Percentiles rank a stretch among this genome's conserved stretches.
Conservation (phyloP, 2,113 vertebrate genomes). For the Cromileptes altivelis region DNA sequence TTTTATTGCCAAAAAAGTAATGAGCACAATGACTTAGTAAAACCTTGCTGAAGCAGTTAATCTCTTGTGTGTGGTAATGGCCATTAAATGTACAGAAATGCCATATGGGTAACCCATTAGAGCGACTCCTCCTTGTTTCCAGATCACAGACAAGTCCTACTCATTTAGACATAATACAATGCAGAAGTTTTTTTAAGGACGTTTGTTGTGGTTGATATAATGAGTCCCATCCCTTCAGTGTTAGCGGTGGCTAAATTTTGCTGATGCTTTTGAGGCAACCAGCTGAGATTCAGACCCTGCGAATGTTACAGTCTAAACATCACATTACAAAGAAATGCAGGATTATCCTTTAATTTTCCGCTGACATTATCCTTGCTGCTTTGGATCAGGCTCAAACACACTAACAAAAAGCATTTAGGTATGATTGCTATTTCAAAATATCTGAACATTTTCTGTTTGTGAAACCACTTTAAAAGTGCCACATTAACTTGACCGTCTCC, state of each 20-base stretch:
- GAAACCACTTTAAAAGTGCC: constrained; percentile 13
- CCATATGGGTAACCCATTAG: not conserved
- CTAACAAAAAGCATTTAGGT: not conserved
- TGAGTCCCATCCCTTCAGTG: constrained; percentile 4
- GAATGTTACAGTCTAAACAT: constrained; percentile 7
- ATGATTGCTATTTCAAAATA: not conserved
- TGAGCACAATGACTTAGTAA: not conserved
- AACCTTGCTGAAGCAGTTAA: not conserved
- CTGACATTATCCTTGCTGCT: not conserved
- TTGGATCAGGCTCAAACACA: not conserved
- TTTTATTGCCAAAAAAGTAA: constrained; percentile 3
- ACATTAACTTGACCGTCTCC: not conserved
- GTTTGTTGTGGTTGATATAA: constrained; percentile 16
- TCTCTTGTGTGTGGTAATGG: not conserved
- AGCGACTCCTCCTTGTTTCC: not conserved
- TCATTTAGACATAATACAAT: constrained; percentile 3
- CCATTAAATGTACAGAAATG: constrained; percentile 7
- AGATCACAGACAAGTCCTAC: not conserved
- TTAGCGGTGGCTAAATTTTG: not conserved
- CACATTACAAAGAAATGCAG: not conserved
- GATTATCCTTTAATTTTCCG: constrained; percentile 11
- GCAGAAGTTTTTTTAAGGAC: not conserved
- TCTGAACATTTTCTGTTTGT: not conserved
- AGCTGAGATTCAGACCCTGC: constrained; percentile 5
- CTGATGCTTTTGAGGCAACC: constrained; percentile 4